A percentile compares a stretch with the other conserved stretches of the same genome.
phyloP scores from a whole-genome alignment of 2,888 invertebrate species.

The Eucriotettix oculatus region DNA sequence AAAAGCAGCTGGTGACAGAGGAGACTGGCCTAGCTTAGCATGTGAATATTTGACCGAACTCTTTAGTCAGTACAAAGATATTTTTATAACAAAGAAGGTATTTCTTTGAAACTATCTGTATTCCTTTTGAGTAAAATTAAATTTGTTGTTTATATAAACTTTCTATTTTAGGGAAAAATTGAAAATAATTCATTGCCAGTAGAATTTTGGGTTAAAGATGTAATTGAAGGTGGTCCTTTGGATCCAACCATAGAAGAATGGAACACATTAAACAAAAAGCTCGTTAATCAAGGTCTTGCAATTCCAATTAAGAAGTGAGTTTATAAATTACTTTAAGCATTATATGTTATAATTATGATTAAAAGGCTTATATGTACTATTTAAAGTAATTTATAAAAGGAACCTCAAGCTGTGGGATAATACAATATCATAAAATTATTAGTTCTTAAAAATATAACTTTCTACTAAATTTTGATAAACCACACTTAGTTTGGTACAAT shows the following conservation, averaged over 20 bases:
- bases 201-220: conserved; percentile 46
- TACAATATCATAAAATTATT: too few relatives aligned
- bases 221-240: conserved; percentile 42
- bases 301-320: conserved; percentile 27
- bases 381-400: too few relatives aligned
- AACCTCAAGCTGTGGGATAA: too few relatives aligned
- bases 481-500: too few relatives aligned
- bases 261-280: conserved; percentile 44
- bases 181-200: conserved; percentile 28
- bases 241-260: conserved; percentile 45
- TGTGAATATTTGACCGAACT: conserved; percentile 40
- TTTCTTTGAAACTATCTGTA: background rate
- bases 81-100: conserved; percentile 38
- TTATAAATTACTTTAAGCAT: background rate
- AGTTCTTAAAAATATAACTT: too few relatives aligned
- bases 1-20: conserved; percentile 44
- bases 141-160: background rate
- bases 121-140: background rate
- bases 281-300: conserved; percentile 50
- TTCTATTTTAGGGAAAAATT: conserved; percentile 14
- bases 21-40: conserved; percentile 41
- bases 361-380: too few relatives aligned
- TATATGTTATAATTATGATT: too few relatives aligned
- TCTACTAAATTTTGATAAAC: too few relatives aligned
- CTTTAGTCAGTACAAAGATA: conserved; percentile 30